These are phyloP conservation scores for Berghia stephanieae DNA, from an alignment of 1,140 invertebrate species.

Conservation along the genomic window DNA sequence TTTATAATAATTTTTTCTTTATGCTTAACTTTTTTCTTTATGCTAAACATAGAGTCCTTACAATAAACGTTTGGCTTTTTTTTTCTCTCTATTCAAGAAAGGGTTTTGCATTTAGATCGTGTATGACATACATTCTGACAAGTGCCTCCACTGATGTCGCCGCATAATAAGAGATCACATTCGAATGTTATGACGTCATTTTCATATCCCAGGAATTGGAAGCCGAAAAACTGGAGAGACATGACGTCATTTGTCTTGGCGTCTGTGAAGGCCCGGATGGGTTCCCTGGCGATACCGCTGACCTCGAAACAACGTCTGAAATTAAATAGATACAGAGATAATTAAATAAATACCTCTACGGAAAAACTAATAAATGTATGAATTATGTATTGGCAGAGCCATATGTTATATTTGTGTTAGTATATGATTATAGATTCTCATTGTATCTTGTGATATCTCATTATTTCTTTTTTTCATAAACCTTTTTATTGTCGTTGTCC, in stretches of 20 bases:
- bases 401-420: no score
- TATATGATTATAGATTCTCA: neutral
- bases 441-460: neutral
- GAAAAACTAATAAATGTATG: neutral
- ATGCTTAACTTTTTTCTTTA: no score
- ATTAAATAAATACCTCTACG: neutral
- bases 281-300: neutral
- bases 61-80: no score
- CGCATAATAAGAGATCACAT: slow-evolving; percentile 18
- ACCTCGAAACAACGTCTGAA: slow-evolving; percentile 18
- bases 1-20: no score
- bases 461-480: neutral
- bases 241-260: slow-evolving; percentile 10
- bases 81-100: no score
- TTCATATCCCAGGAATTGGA: slow-evolving; percentile 15
- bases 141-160: slow-evolving; percentile 17
- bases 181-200: slow-evolving; percentile 19
- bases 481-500: no score
- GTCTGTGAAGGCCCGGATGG: slow-evolving; percentile 17
- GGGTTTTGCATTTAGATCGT: no score
- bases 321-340: neutral
- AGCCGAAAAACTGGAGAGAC: slow-evolving; percentile 22
- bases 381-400: neutral
- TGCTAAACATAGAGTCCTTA: no score
- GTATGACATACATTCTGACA: no score